Conservation (phyloP, 1,140 invertebrate species). For the Eriocheir sinensis region DNA sequence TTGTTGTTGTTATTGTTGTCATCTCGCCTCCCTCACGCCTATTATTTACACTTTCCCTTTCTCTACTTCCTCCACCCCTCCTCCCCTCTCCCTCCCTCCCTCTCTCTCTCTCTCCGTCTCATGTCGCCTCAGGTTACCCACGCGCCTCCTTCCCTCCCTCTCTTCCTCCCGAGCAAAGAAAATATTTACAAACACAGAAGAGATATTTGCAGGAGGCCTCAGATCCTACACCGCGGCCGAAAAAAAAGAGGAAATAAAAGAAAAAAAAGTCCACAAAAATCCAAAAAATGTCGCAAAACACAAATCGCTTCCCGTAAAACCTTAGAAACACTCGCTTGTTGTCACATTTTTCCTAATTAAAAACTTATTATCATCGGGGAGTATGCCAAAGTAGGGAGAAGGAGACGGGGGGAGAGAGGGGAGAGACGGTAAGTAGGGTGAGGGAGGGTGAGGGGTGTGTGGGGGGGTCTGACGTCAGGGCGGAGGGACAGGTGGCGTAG, state of each 20-base stretch:
- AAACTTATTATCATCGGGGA: constrained; percentile 67
- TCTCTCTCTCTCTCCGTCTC: not conserved
- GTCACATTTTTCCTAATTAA: constrained; percentile 76
- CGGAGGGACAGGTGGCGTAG: constrained; percentile 53
- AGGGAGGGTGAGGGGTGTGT: not conserved
- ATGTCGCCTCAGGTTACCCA: not conserved
- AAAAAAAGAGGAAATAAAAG: not conserved
- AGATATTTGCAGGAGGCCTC: not conserved
- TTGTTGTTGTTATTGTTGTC: not conserved
- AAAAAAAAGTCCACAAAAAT: constrained; percentile 17
- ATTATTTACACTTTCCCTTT: not conserved
- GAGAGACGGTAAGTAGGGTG: not conserved
- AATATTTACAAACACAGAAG: not conserved
- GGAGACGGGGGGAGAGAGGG: not conserved
- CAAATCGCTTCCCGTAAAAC: constrained; percentile 52
- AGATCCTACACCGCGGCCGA: too few species aligned
- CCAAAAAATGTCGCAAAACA: constrained; percentile 36
- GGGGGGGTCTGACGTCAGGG: constrained; percentile 56
- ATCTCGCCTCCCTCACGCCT: not conserved
- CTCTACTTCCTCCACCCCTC: not conserved
- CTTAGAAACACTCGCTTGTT: not conserved
- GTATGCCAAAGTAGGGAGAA: constrained; percentile 43
- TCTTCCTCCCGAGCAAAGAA: not conserved
- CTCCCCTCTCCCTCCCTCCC: not conserved
- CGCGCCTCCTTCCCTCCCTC: not conserved